Conservation (phyloP, 2,888 invertebrate species). For the Diarsia mendica region DNA sequence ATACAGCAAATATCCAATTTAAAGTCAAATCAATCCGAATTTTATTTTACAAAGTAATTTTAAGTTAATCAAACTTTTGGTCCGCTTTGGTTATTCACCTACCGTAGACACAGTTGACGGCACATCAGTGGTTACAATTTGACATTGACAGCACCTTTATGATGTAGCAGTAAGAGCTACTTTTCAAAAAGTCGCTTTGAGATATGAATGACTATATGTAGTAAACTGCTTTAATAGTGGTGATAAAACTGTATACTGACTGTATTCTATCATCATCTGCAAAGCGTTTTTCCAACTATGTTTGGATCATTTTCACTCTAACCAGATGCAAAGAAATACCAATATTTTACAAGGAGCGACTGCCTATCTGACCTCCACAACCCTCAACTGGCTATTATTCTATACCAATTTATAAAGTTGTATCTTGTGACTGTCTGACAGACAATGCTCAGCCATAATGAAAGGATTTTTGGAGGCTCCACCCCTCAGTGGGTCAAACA, state of each 20-base stretch:
- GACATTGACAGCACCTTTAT: not conserved
- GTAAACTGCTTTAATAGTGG: not conserved
- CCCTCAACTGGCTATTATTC: not conserved
- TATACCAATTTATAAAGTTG: not conserved
- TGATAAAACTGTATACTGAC: not conserved
- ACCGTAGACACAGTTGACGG: not conserved
- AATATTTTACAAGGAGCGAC: not conserved
- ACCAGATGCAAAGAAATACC: not conserved
- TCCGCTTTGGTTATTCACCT: not conserved
- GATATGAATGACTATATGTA: not conserved
- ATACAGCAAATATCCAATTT: constrained; percentile 13
- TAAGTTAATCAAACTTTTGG: constrained; percentile 27
- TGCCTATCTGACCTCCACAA: not conserved
- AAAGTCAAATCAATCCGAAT: constrained; percentile 24
- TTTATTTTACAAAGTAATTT: constrained; percentile 27
- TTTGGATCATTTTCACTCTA: not conserved
- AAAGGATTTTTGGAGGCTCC: not conserved
- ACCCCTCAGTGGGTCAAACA: constrained; percentile 15
- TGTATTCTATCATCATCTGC: not conserved
- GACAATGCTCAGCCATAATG: constrained; percentile 8
- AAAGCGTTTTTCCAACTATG: not conserved
- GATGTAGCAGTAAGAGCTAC: not conserved
- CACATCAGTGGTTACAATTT: not conserved
- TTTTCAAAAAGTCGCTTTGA: too few relatives aligned
- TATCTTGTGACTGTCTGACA: not conserved